A percentile compares a stretch with the other conserved stretches of the same genome.
Evolutionary conservation across 2,888 invertebrate genomes (phyloP).

Genomic region (Uloborus plumipes): DNA sequence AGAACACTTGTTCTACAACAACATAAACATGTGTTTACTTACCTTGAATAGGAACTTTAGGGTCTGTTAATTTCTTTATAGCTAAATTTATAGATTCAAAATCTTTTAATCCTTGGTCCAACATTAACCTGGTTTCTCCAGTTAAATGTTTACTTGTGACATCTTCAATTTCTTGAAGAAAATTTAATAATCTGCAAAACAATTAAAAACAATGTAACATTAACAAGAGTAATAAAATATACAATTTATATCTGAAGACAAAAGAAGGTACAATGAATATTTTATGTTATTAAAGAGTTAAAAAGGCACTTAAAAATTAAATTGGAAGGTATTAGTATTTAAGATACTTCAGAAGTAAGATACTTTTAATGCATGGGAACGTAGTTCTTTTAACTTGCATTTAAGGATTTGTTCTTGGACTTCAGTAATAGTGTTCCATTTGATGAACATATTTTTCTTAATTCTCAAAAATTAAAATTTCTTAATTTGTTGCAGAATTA

Average conservation of each 20-base stretch:
- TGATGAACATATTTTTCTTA: no score
- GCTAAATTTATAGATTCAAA: constrained; percentile 61
- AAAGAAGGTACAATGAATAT: background rate
- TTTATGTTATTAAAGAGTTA: no score
- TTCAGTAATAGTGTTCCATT: no score
- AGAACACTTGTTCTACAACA: no score
- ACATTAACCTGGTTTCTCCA: constrained; percentile 40
- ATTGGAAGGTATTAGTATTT: no score
- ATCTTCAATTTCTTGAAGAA: constrained; percentile 62
- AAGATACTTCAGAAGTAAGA: no score
- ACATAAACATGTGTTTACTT: background rate
- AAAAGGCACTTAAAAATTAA: no score
- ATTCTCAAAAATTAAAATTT: no score
- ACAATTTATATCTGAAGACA: background rate
- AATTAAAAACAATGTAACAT: background rate
- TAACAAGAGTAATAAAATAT: background rate
- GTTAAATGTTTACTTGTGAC: constrained; percentile 48
- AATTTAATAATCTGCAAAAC: constrained; percentile 55
- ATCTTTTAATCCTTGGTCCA: constrained; percentile 53
- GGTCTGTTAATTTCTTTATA: constrained; percentile 65
- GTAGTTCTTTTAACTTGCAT: no score
- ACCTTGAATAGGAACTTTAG: constrained; percentile 57
- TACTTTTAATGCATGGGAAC: no score
- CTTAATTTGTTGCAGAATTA: no score
- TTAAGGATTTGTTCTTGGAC: no score